Conservation (phyloP, 2,113 vertebrate genomes). For the Hiodon alosoides region DNA sequence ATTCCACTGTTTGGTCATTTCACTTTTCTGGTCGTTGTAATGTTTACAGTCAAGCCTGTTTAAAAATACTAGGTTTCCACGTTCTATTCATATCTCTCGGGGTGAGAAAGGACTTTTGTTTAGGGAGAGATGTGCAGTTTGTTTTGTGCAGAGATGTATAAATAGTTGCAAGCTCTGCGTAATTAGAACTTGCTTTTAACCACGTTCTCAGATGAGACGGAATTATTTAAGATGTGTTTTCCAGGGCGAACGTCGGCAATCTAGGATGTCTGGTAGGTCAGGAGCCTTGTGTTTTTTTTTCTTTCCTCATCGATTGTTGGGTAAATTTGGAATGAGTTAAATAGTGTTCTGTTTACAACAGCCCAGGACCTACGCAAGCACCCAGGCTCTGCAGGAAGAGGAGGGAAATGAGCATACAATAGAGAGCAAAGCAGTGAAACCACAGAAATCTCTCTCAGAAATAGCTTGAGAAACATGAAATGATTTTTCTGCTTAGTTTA, state of each 20-base stretch:
- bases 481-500: neutral
- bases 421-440: constrained; percentile 30
- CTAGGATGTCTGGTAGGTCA: neutral
- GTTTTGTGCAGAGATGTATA: neutral
- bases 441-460: constrained; percentile 43
- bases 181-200: too few relatives aligned
- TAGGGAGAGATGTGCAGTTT: constrained; percentile 22
- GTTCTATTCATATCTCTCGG: constrained; percentile 32
- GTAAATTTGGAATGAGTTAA: constrained; percentile 45
- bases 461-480: constrained; percentile 51
- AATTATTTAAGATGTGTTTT: too few relatives aligned
- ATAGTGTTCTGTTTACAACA: constrained; percentile 57
- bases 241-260: too few relatives aligned
- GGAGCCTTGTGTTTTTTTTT: constrained; percentile 29
- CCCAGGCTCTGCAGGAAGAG: constrained; percentile 42
- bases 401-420: constrained; percentile 26
- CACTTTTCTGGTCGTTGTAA: constrained; percentile 37
- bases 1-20: constrained; percentile 36
- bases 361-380: constrained; percentile 45
- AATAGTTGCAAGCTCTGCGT: neutral
- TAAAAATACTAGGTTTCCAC: constrained; percentile 40
- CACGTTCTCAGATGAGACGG: too few relatives aligned
- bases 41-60: constrained; percentile 45
- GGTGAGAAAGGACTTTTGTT: constrained; percentile 21
- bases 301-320: constrained; percentile 39